A percentile compares a stretch with the other conserved stretches of the same genome.
Evolutionary conservation across 2,113 vertebrate species (phyloP).

Genomic region (Sceloporus undulatus): DNA sequence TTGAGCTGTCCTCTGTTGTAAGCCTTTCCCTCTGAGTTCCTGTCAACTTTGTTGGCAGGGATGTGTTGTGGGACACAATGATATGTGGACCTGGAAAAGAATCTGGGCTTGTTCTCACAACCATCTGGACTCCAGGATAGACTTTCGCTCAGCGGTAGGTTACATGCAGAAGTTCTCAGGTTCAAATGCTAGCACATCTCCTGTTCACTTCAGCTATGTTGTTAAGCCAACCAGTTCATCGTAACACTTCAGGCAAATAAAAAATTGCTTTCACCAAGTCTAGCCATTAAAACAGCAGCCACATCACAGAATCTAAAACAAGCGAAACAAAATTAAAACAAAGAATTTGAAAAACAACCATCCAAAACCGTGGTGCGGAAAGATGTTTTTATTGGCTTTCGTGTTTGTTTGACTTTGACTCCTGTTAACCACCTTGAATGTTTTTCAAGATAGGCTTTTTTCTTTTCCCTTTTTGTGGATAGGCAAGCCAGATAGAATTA

Average conservation of each 20-base stretch:
- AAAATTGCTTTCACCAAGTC: background rate
- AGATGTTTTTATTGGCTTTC: background rate
- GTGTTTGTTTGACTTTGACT: background rate
- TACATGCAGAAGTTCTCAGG: background rate
- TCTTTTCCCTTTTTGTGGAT: background rate
- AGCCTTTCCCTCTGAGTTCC: conserved; percentile 68
- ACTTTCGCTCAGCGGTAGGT: background rate
- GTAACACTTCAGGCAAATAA: background rate
- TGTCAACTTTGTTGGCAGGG: conserved; percentile 74
- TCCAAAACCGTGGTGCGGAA: background rate
- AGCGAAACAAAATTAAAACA: background rate
- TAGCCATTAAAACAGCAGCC: background rate
- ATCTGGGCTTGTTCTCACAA: background rate
- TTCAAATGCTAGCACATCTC: background rate
- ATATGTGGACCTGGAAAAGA: conserved; percentile 36
- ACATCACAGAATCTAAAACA: background rate
- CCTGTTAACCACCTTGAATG: background rate
- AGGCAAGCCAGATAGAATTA: background rate
- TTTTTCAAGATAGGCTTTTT: background rate
- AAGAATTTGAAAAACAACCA: too few species aligned
- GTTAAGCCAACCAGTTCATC: background rate
- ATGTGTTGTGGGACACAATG: conserved; percentile 55
- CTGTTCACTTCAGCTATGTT: background rate
- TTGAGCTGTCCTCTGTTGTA: conserved; percentile 68
- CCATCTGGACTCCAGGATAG: conserved; percentile 22